Evolutionary conservation across 2,888 invertebrate species (phyloP).

Genomic region (Rhimphoctona megacephalus): DNA sequence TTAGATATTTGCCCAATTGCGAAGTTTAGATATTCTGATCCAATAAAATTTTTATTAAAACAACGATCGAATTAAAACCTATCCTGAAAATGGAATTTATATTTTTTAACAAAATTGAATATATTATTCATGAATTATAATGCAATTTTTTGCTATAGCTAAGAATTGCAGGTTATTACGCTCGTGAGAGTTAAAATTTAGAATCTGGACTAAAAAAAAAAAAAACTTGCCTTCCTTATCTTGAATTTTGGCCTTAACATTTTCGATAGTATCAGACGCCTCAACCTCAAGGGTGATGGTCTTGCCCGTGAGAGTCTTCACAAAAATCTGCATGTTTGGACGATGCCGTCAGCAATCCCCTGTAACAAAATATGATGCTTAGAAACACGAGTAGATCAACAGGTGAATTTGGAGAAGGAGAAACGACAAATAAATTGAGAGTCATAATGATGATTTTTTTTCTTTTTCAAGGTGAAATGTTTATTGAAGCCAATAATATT

Average conservation of each 20-base stretch:
- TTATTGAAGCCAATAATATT: constrained; percentile 48
- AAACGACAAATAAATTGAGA: neutral
- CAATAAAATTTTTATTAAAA: too few species aligned
- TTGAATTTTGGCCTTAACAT: constrained; percentile 97
- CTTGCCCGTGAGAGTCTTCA: constrained; percentile 97
- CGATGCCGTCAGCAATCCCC: constrained; percentile 65
- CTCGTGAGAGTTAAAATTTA: too few species aligned
- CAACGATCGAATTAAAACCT: too few species aligned
- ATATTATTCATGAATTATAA: too few species aligned
- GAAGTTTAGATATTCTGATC: too few species aligned
- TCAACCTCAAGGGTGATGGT: constrained; percentile 98
- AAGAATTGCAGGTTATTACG: too few species aligned
- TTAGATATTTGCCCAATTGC: too few species aligned
- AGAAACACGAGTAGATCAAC: neutral
- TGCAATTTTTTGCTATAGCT: too few species aligned
- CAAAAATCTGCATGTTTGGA: constrained; percentile 96
- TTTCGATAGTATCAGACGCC: constrained; percentile 96
- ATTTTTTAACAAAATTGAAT: too few species aligned
- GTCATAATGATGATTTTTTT: neutral
- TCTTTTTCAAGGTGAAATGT: constrained; percentile 5
- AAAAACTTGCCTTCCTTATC: constrained; percentile 90
- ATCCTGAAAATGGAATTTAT: too few species aligned
- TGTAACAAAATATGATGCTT: constrained; percentile 67
- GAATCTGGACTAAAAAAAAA: neutral
- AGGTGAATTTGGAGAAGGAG: neutral